These are phyloP conservation scores for Pyxicephalus adspersus DNA, from an alignment of 2,113 vertebrate species.

Conservation along the genomic window DNA sequence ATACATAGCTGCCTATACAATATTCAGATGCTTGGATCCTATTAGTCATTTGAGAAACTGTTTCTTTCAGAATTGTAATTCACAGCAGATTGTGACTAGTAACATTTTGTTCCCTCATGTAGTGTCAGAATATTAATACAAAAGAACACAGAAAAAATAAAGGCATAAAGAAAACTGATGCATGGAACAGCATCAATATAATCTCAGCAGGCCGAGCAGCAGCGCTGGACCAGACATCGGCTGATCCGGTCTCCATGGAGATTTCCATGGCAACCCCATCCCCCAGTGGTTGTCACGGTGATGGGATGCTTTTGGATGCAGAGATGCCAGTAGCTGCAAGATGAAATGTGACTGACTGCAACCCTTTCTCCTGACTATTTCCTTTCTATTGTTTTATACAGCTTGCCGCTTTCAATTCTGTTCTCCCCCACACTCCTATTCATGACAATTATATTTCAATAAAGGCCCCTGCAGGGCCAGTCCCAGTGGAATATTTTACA, in stretches of 20 bases:
- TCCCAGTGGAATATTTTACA: too few species aligned
- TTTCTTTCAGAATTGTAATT: too few species aligned
- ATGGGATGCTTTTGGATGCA: slow-evolving; percentile 59
- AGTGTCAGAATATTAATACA: not conserved
- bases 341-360: slow-evolving; percentile 42
- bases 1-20: too few species aligned
- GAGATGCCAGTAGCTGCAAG: slow-evolving; percentile 55
- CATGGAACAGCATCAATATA: not conserved
- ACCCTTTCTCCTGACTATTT: slow-evolving; percentile 20
- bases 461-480: not conserved
- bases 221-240: slow-evolving; percentile 79
- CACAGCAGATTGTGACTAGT: too few species aligned
- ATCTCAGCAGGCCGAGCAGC: not conserved
- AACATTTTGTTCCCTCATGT: not conserved
- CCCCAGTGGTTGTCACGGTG: slow-evolving; percentile 79
- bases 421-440: not conserved
- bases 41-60: too few species aligned
- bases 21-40: too few species aligned
- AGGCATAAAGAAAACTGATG: not conserved
- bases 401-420: not conserved
- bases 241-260: slow-evolving; percentile 78
- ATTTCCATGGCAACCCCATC: slow-evolving; percentile 90
- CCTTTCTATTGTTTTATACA: not conserved
- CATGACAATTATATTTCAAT: not conserved
- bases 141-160: not conserved